phyloP scores from a whole-genome alignment of 1,140 invertebrate genomes.

The Drosophila kohkoa region DNA sequence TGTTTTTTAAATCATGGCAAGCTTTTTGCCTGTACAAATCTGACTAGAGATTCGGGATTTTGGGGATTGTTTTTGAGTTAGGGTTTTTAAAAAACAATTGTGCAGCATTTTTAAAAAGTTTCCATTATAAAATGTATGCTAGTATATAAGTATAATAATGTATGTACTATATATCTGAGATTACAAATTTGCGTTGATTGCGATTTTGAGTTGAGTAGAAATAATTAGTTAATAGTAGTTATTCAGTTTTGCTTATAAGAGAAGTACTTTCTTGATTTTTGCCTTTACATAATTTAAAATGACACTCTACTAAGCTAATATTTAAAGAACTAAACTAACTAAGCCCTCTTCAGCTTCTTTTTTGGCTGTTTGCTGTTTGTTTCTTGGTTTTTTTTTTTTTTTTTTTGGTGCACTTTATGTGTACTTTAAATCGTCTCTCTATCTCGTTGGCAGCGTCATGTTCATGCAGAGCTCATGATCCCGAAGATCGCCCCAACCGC shows the following conservation, averaged over 20 bases:
- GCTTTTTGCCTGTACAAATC: conserved; percentile 9
- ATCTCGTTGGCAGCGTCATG: conserved; percentile 76
- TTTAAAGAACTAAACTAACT: conserved; percentile 38
- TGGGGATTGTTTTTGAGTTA: neutral
- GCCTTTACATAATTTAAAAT: conserved; percentile 30
- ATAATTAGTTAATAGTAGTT: conserved; percentile 9
- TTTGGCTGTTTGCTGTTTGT: conserved; percentile 21
- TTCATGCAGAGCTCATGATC: conserved; percentile 83
- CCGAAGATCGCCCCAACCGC: conserved; percentile 96
- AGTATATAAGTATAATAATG: neutral
- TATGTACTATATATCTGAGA: conserved; percentile 13
- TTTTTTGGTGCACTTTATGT: conserved; percentile 19
- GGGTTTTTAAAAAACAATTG: conserved; percentile 28
- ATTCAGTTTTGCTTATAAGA: conserved; percentile 11
- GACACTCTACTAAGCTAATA: conserved; percentile 46
- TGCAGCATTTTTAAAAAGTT: conserved; percentile 30
- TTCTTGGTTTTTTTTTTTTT: neutral
- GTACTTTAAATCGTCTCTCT: conserved; percentile 27
- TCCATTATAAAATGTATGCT: conserved; percentile 19
- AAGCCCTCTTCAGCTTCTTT: conserved; percentile 18
- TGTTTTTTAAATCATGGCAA: neutral
- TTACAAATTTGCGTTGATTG: conserved; percentile 44
- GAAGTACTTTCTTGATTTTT: conserved; percentile 9
- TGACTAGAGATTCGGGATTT: conserved; percentile 34
- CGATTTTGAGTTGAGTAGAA: conserved; percentile 21